Evolutionary conservation across 2,113 vertebrate species (phyloP), one percentile per base, ranked within the genome.

Genomic region (Mesocricetus auratus): DNA sequence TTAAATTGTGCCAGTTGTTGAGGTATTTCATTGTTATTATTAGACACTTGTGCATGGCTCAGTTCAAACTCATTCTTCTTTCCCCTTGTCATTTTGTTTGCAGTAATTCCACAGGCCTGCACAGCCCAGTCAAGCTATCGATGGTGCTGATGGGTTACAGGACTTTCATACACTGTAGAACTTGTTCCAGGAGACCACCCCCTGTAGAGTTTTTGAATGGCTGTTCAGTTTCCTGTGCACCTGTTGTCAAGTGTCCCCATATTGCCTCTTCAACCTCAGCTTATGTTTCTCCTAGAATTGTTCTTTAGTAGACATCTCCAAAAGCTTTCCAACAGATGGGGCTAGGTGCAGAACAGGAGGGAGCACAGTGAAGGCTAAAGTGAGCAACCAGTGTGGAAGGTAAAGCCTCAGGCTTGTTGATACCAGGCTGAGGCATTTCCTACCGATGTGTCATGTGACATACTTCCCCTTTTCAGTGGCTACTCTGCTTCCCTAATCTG

Each of bases 401-500:
- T 33, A 53, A 9, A 56, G n/a, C 4, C 3, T 45, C 58, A 58
- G 64, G 15, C 29, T 66, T 66, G 21, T 58, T 60, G 39, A 39
- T 89, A 62, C 94, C 90, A 31, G 60, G 68, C 0, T 1, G 85
- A 86, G 22, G 19, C 50, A 71, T 69, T 47, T 6, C 39, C 39
- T 69, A 66, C 58, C n/a, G 81, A 17, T 75, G 73, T 0, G 36
- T 68, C 90, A 58, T 26, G 8, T 39, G 45, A 26, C 88, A 78
- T 64, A 85, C 87, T 96, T 86, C 77, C 10, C 75, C 83, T 78
- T 85, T 92, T 78, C 88, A 93, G 71, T 7, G 64, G 53, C 42
- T 0, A 0, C 83, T 94, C 89, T 92, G 47, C 85, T 96, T 89
- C 77, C 81, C 88, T 97, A 96, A 64, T 95, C 74, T 88, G 60